These are phyloP conservation scores for Balanococcus diminutus DNA, from an alignment of 2,888 invertebrate species.

Conservation along the genomic window DNA sequence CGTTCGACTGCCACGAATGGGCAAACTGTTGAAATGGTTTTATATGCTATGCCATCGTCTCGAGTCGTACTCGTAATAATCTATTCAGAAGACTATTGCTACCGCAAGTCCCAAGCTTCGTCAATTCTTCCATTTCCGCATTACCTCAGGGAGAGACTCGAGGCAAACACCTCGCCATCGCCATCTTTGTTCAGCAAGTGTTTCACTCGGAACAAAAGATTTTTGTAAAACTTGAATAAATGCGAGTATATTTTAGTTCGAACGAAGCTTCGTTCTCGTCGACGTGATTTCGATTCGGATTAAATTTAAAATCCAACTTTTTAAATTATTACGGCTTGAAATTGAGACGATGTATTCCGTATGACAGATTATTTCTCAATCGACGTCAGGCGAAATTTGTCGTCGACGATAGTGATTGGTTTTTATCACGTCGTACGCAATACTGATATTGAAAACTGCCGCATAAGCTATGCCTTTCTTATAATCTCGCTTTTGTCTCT, in stretches of 20 bases:
- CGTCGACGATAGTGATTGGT: neutral
- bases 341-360: neutral
- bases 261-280: neutral
- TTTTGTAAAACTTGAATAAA: too few species aligned
- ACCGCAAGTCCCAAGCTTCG: neutral
- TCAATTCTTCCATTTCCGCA: neutral
- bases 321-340: neutral
- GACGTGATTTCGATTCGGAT: neutral
- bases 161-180: neutral
- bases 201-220: too few species aligned
- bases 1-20: constrained; percentile 10
- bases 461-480: too few species aligned
- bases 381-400: neutral
- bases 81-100: neutral
- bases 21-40: constrained; percentile 15
- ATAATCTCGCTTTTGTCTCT: neutral
- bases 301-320: neutral
- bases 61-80: neutral
- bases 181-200: neutral
- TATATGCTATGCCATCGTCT: neutral
- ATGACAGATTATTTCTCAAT: constrained; percentile 18
- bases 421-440: neutral
- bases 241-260: neutral
- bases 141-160: too few species aligned
- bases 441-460: neutral